These are phyloP conservation scores for Halocaridina rubra DNA, from an alignment of 2,888 invertebrate species.

Conservation along the genomic window DNA sequence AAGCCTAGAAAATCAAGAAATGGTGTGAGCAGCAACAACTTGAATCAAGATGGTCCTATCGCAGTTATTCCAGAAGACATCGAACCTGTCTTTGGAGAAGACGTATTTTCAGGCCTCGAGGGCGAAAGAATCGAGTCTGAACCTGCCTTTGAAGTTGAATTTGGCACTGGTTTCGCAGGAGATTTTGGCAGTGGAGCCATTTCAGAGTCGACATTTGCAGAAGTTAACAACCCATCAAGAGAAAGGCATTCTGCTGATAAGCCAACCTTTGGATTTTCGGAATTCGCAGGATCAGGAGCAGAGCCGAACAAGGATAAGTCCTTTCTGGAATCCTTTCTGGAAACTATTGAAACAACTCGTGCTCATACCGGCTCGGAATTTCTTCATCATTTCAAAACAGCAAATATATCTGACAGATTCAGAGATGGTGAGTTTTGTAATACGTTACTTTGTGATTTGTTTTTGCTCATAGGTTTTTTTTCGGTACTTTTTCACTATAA, in stretches of 20 bases:
- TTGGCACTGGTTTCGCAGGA: neutral
- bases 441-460: neutral
- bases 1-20: slow-evolving; percentile 1
- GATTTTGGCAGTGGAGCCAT: neutral
- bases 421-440: slow-evolving; percentile 15
- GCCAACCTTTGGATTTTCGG: slow-evolving; percentile 11
- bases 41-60: neutral
- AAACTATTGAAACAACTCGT: neutral
- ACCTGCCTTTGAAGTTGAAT: no score
- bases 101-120: neutral
- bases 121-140: no score
- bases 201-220: neutral
- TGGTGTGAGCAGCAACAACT: neutral
- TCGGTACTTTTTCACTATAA: no score
- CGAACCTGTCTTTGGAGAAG: neutral
- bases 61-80: neutral
- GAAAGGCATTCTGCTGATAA: no score
- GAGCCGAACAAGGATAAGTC: slow-evolving; percentile 1
- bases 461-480: neutral
- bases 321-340: slow-evolving; percentile 27
- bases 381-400: slow-evolving; percentile 21
- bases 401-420: slow-evolving; percentile 23
- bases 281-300: neutral
- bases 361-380: slow-evolving; percentile 17
- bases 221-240: no score